Evolutionary conservation across 2,888 invertebrate genomes (phyloP).

Genomic region (Nemurella pictetii): DNA sequence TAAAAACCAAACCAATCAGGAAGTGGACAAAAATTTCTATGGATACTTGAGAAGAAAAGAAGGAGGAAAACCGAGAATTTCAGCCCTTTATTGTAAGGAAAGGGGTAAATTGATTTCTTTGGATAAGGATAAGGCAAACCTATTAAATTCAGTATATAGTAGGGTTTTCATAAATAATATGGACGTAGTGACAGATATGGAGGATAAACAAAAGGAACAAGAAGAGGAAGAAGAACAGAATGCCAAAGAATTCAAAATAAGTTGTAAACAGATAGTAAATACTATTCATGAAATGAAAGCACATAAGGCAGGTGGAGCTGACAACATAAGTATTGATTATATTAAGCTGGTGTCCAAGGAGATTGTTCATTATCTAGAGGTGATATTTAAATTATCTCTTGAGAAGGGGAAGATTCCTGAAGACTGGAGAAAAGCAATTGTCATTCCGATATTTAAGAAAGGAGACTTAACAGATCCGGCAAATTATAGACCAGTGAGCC

Average conservation of each 20-base stretch:
- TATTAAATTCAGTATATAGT: not conserved
- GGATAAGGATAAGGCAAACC: not conserved
- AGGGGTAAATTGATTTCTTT: not conserved
- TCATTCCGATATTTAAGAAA: not conserved
- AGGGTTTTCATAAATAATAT: not conserved
- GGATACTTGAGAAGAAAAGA: not conserved
- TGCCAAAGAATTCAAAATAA: not conserved
- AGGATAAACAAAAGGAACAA: not conserved
- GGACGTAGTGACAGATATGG: not conserved
- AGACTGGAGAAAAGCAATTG: not conserved
- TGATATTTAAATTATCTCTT: not conserved
- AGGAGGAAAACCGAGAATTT: not conserved
- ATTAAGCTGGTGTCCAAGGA: not conserved
- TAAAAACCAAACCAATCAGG: not conserved
- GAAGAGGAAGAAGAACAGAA: not conserved
- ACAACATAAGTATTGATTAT: not conserved
- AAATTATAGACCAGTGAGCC: slow-evolving; percentile 15
- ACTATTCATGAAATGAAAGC: not conserved
- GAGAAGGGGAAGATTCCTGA: not conserved
- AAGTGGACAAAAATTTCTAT: not conserved
- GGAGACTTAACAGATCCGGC: not conserved
- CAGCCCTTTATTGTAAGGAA: not conserved
- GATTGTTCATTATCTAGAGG: not conserved
- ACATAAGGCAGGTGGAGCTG: not conserved
- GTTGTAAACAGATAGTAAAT: not conserved